Conservation (phyloP, 2,888 invertebrate species). For the Dynastes maya region DNA sequence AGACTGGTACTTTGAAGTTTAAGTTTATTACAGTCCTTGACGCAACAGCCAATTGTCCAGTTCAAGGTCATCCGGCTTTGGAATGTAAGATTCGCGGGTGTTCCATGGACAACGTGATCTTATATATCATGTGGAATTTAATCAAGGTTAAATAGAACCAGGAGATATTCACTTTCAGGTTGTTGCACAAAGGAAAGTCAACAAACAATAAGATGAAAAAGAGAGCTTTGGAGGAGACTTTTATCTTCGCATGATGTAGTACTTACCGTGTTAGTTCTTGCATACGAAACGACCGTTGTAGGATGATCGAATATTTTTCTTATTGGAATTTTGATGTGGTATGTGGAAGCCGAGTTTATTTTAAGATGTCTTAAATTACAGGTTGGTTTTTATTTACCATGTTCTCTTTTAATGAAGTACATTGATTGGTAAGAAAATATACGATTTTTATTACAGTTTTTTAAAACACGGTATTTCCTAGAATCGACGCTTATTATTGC, state of each 20-base stretch:
- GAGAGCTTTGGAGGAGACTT: neutral
- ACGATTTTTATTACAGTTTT: too few relatives aligned
- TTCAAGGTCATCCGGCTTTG: slow-evolving; percentile 64
- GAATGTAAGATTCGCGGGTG: slow-evolving; percentile 65
- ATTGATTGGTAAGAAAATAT: too few relatives aligned
- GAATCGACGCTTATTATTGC: too few relatives aligned
- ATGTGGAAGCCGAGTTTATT: too few relatives aligned
- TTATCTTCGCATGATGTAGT: slow-evolving; percentile 15
- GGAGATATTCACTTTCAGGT: slow-evolving; percentile 34
- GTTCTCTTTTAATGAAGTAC: too few relatives aligned
- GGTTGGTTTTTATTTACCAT: too few relatives aligned
- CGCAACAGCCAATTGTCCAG: slow-evolving; percentile 61
- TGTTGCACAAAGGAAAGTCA: slow-evolving; percentile 32
- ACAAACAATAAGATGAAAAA: slow-evolving; percentile 23
- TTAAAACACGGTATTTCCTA: too few relatives aligned
- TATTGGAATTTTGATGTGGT: too few relatives aligned
- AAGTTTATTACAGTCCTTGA: slow-evolving; percentile 59
- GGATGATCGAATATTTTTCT: too few relatives aligned
- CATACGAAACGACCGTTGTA: too few relatives aligned
- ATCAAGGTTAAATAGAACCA: slow-evolving; percentile 42
- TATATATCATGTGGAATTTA: slow-evolving; percentile 52
- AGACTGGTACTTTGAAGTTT: slow-evolving; percentile 9
- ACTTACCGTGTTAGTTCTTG: neutral
- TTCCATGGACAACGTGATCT: slow-evolving; percentile 54
- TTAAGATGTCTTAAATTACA: too few relatives aligned